Evolutionary conservation across 2,888 invertebrate genomes (phyloP).

Genomic region (Leucoma salicis): DNA sequence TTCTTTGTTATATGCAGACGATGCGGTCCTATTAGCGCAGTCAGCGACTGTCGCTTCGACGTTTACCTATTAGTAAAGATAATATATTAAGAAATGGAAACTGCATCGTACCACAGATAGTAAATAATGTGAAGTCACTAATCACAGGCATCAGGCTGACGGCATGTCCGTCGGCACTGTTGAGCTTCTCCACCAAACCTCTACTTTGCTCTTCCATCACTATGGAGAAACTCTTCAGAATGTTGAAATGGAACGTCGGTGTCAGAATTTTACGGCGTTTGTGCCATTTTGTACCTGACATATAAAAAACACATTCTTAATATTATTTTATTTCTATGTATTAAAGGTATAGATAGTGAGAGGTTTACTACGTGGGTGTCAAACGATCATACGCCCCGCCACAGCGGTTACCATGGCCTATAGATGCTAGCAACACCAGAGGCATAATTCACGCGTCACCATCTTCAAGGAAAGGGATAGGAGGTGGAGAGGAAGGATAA

Average conservation of each 20-base stretch:
- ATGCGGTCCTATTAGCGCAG: no score
- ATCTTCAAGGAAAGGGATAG: no score
- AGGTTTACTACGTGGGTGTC: neutral
- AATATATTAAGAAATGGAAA: no score
- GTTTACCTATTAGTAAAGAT: no score
- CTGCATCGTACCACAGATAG: slow-evolving; percentile 87
- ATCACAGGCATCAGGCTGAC: slow-evolving; percentile 78
- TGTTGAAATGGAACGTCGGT: slow-evolving; percentile 85
- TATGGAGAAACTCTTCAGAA: slow-evolving; percentile 66
- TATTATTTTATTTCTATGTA: no score
- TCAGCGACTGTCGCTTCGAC: no score
- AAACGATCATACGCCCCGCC: neutral
- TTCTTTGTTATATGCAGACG: no score
- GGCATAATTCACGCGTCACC: no score
- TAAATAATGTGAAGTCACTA: slow-evolving; percentile 81
- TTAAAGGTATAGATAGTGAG: no score
- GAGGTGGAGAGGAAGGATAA: no score
- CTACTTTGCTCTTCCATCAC: slow-evolving; percentile 55
- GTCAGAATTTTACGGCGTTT: slow-evolving; percentile 82
- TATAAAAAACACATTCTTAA: neutral
- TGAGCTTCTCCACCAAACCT: slow-evolving; percentile 47
- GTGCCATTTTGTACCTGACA: slow-evolving; percentile 81
- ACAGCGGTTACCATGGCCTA: no score
- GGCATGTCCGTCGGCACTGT: slow-evolving; percentile 28
- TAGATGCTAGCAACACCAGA: no score